Evolutionary conservation across 2,888 invertebrate genomes (phyloP).

Genomic region (Drepanosiphum platanoidis): DNA sequence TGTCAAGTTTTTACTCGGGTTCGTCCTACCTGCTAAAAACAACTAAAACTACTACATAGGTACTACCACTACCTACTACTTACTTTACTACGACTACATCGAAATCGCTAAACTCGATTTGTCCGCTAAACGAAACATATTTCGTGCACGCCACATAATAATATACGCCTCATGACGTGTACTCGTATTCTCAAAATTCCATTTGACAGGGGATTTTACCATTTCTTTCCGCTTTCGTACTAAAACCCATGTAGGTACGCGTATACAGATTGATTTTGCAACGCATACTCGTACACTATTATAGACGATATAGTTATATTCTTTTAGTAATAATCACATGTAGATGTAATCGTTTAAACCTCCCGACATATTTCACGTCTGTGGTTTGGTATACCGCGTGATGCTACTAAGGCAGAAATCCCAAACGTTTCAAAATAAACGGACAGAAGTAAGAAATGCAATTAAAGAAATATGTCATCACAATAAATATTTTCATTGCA

Average conservation of each 20-base stretch:
- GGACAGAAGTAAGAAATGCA: too few species aligned
- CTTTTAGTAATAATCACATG: too few species aligned
- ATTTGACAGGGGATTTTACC: too few species aligned
- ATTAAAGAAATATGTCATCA: neutral
- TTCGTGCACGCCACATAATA: neutral
- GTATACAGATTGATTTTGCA: too few species aligned
- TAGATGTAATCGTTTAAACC: too few species aligned
- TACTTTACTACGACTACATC: neutral
- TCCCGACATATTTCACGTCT: too few species aligned
- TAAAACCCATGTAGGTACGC: too few species aligned
- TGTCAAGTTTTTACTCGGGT: neutral
- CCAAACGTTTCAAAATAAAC: neutral
- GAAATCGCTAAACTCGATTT: neutral
- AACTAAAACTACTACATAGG: neutral
- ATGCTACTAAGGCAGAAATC: neutral
- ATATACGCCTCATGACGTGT: too few species aligned
- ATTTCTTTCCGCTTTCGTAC: too few species aligned
- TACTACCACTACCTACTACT: neutral
- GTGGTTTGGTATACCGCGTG: neutral
- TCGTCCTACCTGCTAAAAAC: neutral
- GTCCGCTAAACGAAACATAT: neutral
- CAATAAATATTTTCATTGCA: neutral
- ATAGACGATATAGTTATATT: too few species aligned
- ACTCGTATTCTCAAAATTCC: too few species aligned
- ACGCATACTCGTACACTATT: too few species aligned